phyloP scores from a whole-genome alignment of 2,113 vertebrate species.

The Hydropotes inermis region DNA sequence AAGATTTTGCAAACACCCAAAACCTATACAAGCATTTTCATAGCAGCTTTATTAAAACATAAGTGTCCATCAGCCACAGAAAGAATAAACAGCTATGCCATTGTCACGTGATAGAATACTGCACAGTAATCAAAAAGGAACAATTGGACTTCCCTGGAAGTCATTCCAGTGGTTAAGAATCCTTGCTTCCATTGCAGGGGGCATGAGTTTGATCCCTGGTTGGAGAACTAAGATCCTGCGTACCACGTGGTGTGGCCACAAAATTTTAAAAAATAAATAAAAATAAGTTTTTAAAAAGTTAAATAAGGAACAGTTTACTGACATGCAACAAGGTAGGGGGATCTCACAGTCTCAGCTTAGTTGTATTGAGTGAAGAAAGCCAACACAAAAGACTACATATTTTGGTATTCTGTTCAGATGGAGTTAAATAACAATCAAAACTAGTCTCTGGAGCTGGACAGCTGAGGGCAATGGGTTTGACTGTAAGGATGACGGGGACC shows the following conservation, averaged over 20 bases:
- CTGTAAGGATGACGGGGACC: not conserved
- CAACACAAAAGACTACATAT: fast-evolving
- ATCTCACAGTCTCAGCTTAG: not conserved
- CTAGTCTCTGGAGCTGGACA: fast-evolving
- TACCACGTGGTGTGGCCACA: not conserved
- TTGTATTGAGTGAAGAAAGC: fast-evolving
- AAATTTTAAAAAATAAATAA: not conserved
- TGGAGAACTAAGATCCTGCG: not conserved
- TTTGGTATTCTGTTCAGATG: fast-evolving
- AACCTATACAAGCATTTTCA: not conserved
- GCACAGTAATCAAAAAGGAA: not conserved
- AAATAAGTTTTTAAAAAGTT: not conserved
- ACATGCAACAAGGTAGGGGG: fast-evolving
- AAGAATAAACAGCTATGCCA: not conserved
- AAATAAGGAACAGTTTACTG: fast-evolving
- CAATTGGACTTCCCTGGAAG: not conserved
- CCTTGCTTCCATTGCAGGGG: not conserved
- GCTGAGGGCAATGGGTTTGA: not conserved
- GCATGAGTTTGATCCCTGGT: not conserved
- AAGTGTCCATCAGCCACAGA: not conserved
- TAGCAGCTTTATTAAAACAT: not conserved
- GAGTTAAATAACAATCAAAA: not conserved
- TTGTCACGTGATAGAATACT: fast-evolving
- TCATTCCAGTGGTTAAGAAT: not conserved
- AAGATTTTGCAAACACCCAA: not conserved